Conservation (phyloP, 2,113 vertebrate species). For the Ochotona princeps region DNA sequence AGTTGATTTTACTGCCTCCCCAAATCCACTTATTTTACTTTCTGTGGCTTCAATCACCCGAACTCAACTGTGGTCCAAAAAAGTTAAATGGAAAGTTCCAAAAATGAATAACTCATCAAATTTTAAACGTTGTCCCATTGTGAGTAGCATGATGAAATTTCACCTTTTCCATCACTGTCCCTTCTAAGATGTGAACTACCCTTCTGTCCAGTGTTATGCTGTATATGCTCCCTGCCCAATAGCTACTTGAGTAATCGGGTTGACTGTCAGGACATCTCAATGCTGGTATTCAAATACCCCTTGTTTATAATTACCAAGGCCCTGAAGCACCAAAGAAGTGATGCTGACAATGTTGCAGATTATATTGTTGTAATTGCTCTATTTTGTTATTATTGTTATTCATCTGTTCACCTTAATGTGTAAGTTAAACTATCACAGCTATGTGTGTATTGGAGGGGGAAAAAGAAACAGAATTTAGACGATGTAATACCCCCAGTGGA, state of each 20-base stretch:
- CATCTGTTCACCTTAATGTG: not conserved
- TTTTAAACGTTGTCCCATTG: not conserved
- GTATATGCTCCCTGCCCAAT: not conserved
- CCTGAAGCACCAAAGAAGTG: not conserved
- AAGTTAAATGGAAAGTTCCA: not conserved
- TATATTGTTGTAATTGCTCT: not conserved
- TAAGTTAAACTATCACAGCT: not conserved
- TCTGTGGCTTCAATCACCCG: not conserved
- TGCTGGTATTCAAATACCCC: not conserved
- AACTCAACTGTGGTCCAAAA: not conserved
- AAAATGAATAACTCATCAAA: not conserved
- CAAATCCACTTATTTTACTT: not conserved
- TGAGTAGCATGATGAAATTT: not conserved
- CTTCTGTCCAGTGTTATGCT: not conserved
- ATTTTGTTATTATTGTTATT: not conserved
- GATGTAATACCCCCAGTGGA: not conserved
- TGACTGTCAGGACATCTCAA: not conserved
- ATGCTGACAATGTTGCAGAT: not conserved
- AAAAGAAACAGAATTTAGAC: not conserved
- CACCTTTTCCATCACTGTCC: not conserved
- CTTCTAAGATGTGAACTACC: not conserved
- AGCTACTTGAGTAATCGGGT: not conserved
- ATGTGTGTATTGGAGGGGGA: not conserved
- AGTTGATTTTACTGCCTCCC: not conserved
- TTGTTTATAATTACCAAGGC: not conserved